Evolutionary conservation across 2,113 vertebrate genomes (phyloP).

Genomic region (Nibea coibor): DNA sequence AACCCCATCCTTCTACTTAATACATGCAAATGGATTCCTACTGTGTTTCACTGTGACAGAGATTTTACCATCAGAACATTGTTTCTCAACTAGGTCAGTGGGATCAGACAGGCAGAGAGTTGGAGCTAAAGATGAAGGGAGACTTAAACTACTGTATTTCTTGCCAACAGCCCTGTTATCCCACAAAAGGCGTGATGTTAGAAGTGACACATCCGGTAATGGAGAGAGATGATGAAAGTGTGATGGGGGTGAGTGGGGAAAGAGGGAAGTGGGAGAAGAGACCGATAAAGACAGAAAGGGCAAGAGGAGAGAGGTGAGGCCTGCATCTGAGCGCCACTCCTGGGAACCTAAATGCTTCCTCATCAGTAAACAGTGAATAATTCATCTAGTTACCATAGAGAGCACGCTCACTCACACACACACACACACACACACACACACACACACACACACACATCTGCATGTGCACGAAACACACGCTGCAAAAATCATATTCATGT

Average conservation of each 20-base stretch:
- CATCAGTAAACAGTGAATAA: constrained; percentile 88
- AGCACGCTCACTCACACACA: constrained; percentile 53
- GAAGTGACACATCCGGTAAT: constrained; percentile 24
- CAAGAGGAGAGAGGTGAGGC: constrained; percentile 63
- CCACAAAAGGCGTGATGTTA: constrained; percentile 15
- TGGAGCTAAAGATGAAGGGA: constrained; percentile 17
- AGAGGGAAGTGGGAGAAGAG: constrained; percentile 34
- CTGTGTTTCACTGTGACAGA: constrained; percentile 25
- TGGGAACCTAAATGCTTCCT: constrained; percentile 87
- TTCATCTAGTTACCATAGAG: constrained; percentile 83
- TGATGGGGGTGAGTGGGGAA: constrained; percentile 28
- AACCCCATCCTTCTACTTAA: constrained; percentile 43
- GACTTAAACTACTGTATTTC: not conserved
- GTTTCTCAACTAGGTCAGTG: constrained; percentile 58
- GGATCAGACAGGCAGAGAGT: constrained; percentile 39
- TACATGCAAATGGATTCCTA: constrained; percentile 57
- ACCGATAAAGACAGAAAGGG: constrained; percentile 53
- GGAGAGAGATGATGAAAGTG: constrained; percentile 30
- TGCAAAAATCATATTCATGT: constrained; percentile 73
- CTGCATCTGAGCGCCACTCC: constrained; percentile 76
- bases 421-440: not conserved
- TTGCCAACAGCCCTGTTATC: not conserved
- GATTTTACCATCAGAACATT: constrained; percentile 44
- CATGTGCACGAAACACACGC: constrained; percentile 37
- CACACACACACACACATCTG: constrained; percentile 37